These are phyloP conservation scores for Drosophila emarginata DNA, from an alignment of 2,888 invertebrate genomes.

Conservation along the genomic window DNA sequence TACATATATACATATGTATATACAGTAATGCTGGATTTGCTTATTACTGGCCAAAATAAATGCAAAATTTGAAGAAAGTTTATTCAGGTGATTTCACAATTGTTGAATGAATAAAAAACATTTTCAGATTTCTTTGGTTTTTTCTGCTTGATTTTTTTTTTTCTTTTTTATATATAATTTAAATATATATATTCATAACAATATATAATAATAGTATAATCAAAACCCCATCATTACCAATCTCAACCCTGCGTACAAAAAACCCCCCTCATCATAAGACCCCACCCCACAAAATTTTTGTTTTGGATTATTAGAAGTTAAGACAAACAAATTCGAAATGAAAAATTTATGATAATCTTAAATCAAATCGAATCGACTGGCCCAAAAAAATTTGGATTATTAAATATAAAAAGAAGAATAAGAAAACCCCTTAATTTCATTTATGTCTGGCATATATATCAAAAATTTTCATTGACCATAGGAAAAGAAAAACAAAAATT, in stretches of 20 bases:
- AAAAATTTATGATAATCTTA: no score
- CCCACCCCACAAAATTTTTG: not conserved
- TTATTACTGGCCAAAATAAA: no score
- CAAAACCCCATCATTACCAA: not conserved
- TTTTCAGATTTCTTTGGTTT: not conserved
- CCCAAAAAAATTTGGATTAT: not conserved
- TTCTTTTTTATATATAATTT: not conserved
- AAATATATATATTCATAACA: not conserved
- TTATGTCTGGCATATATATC: not conserved
- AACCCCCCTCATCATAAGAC: not conserved
- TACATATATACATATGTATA: no score
- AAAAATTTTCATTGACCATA: not conserved
- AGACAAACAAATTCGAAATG: not conserved
- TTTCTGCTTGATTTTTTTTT: not conserved
- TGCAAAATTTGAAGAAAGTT: no score
- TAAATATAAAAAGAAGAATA: not conserved
- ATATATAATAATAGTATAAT: constrained; percentile 6
- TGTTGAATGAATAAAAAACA: not conserved
- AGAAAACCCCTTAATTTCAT: not conserved
- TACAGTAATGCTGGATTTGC: no score
- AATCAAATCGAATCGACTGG: not conserved
- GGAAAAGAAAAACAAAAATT: not conserved
- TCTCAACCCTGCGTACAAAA: not conserved
- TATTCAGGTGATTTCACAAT: not conserved
- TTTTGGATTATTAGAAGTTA: not conserved